These are phyloP conservation scores for Drosophila ustulata DNA, from an alignment of 2,888 invertebrate species.

Conservation along the genomic window DNA sequence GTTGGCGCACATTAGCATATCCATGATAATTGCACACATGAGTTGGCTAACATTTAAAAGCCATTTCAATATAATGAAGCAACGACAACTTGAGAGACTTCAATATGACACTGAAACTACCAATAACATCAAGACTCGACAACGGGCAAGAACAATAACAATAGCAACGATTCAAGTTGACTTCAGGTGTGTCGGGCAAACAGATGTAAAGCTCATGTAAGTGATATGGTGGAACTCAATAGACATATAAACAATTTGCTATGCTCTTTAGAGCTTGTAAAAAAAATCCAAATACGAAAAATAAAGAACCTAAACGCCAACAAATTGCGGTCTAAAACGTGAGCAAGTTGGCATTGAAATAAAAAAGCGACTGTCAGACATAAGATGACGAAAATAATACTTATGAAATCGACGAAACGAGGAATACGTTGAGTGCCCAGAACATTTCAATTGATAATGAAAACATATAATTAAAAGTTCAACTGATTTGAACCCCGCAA, in stretches of 20 bases:
- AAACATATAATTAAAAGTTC: constrained; percentile 75
- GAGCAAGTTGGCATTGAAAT: constrained; percentile 76
- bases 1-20: constrained; percentile 41
- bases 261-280: constrained; percentile 72
- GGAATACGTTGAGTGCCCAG: constrained; percentile 18
- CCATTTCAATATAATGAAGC: constrained; percentile 41
- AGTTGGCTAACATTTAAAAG: constrained; percentile 18
- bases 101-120: constrained; percentile 51
- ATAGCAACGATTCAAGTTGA: constrained; percentile 21
- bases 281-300: constrained; percentile 51
- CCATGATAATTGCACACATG: constrained; percentile 36
- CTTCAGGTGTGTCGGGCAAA: constrained; percentile 34
- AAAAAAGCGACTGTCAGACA: constrained; percentile 31
- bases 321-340: constrained; percentile 75
- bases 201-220: constrained; percentile 64
- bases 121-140: constrained; percentile 32
- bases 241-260: constrained; percentile 51
- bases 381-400: constrained; percentile 43
- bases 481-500: constrained; percentile 63
- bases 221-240: constrained; percentile 26
- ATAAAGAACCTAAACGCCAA: constrained; percentile 52
- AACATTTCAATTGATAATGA: constrained; percentile 77
- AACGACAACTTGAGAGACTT: constrained; percentile 29
- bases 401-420: constrained; percentile 37
- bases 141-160: constrained; percentile 29